These are phyloP conservation scores for Aphaenogaster ashmeadi DNA, from an alignment of 1,140 invertebrate species.

Conservation along the genomic window DNA sequence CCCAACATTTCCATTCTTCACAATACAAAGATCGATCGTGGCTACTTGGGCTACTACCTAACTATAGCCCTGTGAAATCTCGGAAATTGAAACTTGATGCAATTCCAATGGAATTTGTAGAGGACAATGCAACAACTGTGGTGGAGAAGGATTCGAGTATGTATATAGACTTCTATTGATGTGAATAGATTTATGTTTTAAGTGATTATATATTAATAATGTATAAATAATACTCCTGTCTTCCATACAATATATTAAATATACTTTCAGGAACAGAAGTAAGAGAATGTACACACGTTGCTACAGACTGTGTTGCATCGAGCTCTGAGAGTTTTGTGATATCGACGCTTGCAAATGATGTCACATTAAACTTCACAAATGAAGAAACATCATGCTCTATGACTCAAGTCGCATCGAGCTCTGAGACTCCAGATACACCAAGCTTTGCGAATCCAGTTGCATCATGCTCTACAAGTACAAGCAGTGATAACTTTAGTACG, in stretches of 20 bases:
- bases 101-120: neutral
- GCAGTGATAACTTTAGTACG: neutral
- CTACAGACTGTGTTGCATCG: neutral
- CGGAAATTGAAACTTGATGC: neutral
- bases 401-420: too few species aligned
- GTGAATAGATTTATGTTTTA: too few species aligned
- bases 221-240: neutral
- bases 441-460: neutral
- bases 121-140: neutral
- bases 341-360: neutral
- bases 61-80: neutral
- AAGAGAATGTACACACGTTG: neutral
- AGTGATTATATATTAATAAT: too few species aligned
- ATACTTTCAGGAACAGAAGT: neutral
- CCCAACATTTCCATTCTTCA: neutral
- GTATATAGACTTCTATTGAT: neutral
- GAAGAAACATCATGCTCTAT: neutral
- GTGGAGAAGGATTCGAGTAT: neutral
- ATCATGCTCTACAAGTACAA: neutral
- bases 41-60: neutral
- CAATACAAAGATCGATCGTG: neutral
- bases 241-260: neutral
- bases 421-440: too few species aligned
- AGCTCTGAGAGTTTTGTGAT: neutral
- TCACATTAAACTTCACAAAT: neutral